Base-by-base conservation (phyloP, 2,888 invertebrate species). In the Nasonovia ribisnigri region DNA sequence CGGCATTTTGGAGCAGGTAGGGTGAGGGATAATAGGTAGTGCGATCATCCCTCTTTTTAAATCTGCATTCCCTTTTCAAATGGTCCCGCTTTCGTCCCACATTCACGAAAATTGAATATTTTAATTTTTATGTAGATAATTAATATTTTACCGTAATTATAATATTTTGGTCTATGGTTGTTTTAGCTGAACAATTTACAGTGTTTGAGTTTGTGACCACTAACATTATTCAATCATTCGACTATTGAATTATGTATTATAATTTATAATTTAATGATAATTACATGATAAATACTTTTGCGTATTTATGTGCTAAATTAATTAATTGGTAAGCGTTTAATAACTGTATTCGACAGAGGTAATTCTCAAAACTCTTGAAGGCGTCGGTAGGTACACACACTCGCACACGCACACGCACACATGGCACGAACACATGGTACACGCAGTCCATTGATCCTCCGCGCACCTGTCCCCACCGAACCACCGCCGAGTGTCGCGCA, bases 361-460 rank as follows among this genome's bases (percentile, higher is more conserved):
- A 60, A 60, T 60, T 60, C 13, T 57, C 26, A 57, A 6, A 10
- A 57, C 29, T 29, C 6, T 46, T 46, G 26, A 11, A 42, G 43
- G 24, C 54, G 13, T 4, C 57, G 16, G 11, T 3, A 29, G 29
- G 43, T 86, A 43, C 43, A 42, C 13, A 46, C 43, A 26, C 42
- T 29, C 57, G 8, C 88, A 1, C 29, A 88, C 89, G 29, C 42
- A 3, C 57, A n/a, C 3, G 20, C 36, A 51, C 36, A 24, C 54
- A 88, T 26, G 43, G 29, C 13, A 13, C n/a, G n/a, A 46, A 51
- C 48, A 90, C 67, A 48, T 48, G 60, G 84, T n/a, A 42, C 84
- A 51, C 54, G 86, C 51, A 88, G 92, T 92, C 92, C 92, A 88
- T 92, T 92, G 88, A 92, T 92, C 92, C 51, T 46, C 43, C 46